Base-by-base conservation (phyloP, 2,113 vertebrate genomes). In the Tor tambroides region DNA sequence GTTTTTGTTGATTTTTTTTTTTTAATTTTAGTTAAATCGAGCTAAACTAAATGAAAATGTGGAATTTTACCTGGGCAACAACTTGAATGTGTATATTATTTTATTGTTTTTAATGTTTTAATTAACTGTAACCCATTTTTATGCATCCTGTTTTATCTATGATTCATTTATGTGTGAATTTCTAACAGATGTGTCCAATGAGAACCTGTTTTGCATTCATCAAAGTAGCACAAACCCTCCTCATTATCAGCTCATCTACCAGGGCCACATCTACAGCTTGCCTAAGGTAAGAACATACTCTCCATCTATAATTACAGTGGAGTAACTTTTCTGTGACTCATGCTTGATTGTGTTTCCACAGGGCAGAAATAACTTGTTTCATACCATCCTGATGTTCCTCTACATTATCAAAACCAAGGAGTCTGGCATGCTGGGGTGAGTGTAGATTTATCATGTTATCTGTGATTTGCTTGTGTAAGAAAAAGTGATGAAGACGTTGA, bases 331-430 rank as follows among this genome's bases (percentile, higher is more conserved):
- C 9, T 85, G 11, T 82, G 17, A 85, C 26, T 69, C 41, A 75
- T 59, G 19, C 19, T 51, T 71, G 3, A n/a, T 19, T 61, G 17
- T 82, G 56, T 17, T 65, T 41, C 3, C 90, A 80, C 92, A 99
- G 98, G 98, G 97, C 86, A 95, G 98, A 92, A 99, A 99, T 93
- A 99, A 99, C 91, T 95, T 99, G 94, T 99, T 99, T 92, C 98
- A 99, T 90, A 98, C 97, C 0, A 91, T 98, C 91, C 95, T 99
- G 9, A 99, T 99, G 98, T 99, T 99, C 84, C 96, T 99, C 56
- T 98, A 96, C 56, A 95, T 99, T 90, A 98, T 99, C 82, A 99
- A 99, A 92, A 96, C 96, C 0, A 99, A 98, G 92, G 98, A 99
- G 87, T 97, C 98, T 0, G 98, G 98, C 65, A 99, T 99, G 98